Conservation (phyloP, 2,888 invertebrate species). For the Tholera decimalis region DNA sequence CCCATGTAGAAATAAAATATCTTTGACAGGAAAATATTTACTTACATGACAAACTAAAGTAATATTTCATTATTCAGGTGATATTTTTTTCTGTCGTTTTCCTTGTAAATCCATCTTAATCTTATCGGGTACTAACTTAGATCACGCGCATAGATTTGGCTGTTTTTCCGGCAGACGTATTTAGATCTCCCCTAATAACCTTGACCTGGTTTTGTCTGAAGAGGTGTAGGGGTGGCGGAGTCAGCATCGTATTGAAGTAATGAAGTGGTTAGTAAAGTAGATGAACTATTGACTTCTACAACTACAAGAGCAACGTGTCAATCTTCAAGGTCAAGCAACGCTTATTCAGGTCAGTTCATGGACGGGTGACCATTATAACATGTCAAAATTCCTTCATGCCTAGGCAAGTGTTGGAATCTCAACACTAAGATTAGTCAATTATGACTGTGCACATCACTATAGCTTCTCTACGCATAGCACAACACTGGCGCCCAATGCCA, state of each 20-base stretch:
- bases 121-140: conserved; percentile 3
- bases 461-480: too few species aligned
- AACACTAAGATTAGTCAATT: too few species aligned
- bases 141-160: conserved; percentile 24
- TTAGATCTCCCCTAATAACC: conserved; percentile 18
- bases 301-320: too few species aligned
- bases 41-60: background rate
- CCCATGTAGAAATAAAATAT: too few species aligned
- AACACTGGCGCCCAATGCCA: too few species aligned
- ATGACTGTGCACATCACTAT: too few species aligned
- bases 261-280: background rate
- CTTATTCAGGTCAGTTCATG: too few species aligned
- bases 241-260: conserved; percentile 6
- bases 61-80: background rate
- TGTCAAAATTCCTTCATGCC: too few species aligned
- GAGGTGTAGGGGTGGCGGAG: conserved; percentile 9
- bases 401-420: too few species aligned
- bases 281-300: background rate
- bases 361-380: too few species aligned
- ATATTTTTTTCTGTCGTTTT: conserved; percentile 20
- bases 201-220: conserved; percentile 16
- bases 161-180: conserved; percentile 13
- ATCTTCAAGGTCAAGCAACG: too few species aligned
- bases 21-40: too few species aligned
- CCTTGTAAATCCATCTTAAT: conserved; percentile 7